Percentiles rank a stretch among this genome's conserved stretches.
These are phyloP conservation scores for Cheilosia scutellata DNA, from an alignment of 2,888 invertebrate species.

Conservation along the genomic window DNA sequence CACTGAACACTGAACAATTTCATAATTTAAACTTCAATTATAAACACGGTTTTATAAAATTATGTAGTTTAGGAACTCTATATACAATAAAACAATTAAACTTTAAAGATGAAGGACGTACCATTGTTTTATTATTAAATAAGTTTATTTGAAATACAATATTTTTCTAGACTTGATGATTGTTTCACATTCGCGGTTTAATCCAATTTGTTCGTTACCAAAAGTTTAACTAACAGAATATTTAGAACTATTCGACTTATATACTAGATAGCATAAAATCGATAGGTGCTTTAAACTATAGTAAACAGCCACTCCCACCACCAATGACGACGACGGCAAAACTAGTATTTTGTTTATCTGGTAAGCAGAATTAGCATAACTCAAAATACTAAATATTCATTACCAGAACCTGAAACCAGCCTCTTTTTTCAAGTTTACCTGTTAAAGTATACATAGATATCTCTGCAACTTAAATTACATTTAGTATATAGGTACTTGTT, in stretches of 20 bases:
- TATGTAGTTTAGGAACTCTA: too few species aligned
- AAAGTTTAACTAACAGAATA: neutral
- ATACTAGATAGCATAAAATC: neutral
- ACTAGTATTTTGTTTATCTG: constrained; percentile 66
- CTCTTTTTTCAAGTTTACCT: constrained; percentile 16
- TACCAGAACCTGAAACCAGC: constrained; percentile 53
- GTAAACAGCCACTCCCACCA: constrained; percentile 34
- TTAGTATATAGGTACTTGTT: too few species aligned
- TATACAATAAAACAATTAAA: too few species aligned
- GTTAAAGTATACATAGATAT: neutral
- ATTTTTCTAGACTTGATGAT: neutral
- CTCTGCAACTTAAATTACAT: neutral
- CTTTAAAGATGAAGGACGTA: neutral
- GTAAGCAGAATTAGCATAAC: constrained; percentile 30
- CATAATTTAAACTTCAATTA: too few species aligned
- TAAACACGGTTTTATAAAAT: too few species aligned
- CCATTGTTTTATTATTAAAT: neutral
- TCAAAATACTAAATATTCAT: constrained; percentile 53
- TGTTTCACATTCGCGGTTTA: neutral
- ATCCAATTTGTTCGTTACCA: neutral
- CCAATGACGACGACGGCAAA: constrained; percentile 23
- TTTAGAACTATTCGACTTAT: constrained; percentile 1
- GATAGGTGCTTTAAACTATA: neutral
- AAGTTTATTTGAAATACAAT: neutral
- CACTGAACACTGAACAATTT: too few species aligned